A percentile compares a stretch with the other conserved stretches of the same genome.
phyloP scores from a whole-genome alignment of 2,797 vertebrate genomes.

The Molossus molossus region DNA sequence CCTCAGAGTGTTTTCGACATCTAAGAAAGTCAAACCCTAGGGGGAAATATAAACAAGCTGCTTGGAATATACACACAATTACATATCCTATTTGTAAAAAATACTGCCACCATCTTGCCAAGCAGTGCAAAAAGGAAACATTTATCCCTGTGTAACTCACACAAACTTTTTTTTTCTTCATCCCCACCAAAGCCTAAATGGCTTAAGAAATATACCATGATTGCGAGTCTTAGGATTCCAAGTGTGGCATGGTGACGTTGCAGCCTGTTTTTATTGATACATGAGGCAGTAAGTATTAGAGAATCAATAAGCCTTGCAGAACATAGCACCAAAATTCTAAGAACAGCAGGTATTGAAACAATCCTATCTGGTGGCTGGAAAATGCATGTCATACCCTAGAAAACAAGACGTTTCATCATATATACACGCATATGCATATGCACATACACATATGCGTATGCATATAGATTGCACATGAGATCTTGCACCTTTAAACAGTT shows the following conservation, averaged over 20 bases:
- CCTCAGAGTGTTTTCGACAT: constrained; percentile 79
- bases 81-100: constrained; percentile 82
- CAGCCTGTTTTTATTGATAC: constrained; percentile 61
- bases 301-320: constrained; percentile 16
- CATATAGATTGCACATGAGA: background rate
- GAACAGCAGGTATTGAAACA: constrained; percentile 17
- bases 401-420: background rate
- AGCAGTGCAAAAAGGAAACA: constrained; percentile 73
- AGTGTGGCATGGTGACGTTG: background rate
- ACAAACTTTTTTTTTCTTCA: constrained; percentile 54
- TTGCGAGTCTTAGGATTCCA: constrained; percentile 30
- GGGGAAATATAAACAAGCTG: constrained; percentile 84
- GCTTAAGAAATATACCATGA: constrained; percentile 50
- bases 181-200: background rate
- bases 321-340: constrained; percentile 62
- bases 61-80: constrained; percentile 70
- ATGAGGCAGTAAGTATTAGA: constrained; percentile 48
- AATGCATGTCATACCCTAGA: constrained; percentile 46
- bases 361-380: constrained; percentile 19
- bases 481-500: background rate
- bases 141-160: constrained; percentile 67
- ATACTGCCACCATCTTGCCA: constrained; percentile 80
- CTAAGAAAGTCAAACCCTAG: constrained; percentile 84
- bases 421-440: background rate
- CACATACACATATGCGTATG: background rate